These are phyloP conservation scores for Abramis brama DNA, from an alignment of 2,113 vertebrate species.

Conservation along the genomic window DNA sequence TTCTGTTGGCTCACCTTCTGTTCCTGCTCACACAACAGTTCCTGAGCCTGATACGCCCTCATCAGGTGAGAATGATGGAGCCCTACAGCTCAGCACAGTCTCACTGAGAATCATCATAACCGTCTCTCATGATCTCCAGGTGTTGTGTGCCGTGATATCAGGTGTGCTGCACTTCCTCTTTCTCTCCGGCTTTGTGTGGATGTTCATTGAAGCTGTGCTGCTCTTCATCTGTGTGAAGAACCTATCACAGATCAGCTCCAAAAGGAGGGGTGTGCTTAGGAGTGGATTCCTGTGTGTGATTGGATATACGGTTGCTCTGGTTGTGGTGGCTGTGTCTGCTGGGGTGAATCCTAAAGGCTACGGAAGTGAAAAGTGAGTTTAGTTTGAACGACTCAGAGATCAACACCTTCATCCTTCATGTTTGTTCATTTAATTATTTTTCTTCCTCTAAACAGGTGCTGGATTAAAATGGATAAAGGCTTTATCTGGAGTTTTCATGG, in stretches of 20 bases:
- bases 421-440: background rate
- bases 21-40: constrained; percentile 58
- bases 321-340: constrained; percentile 4
- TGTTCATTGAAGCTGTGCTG: constrained; percentile 74
- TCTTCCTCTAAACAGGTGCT: constrained; percentile 36
- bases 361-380: background rate
- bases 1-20: constrained; percentile 69
- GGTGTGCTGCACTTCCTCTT: no score
- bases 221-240: constrained; percentile 73
- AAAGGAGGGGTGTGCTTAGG: background rate
- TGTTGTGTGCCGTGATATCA: no score
- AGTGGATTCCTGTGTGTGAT: constrained; percentile 30
- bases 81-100: constrained; percentile 5
- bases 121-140: no score
- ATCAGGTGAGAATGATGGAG: constrained; percentile 56
- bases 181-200: no score
- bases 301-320: constrained; percentile 25
- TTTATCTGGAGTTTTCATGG: constrained; percentile 54
- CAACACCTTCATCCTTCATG: background rate
- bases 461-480: constrained; percentile 25
- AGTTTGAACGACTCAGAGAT: background rate
- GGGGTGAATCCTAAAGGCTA: background rate
- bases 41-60: constrained; percentile 5
- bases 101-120: constrained; percentile 25
- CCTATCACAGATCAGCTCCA: constrained; percentile 35